These are phyloP conservation scores for Hyposoter didymator DNA, from an alignment of 2,888 invertebrate genomes.

Conservation along the genomic window DNA sequence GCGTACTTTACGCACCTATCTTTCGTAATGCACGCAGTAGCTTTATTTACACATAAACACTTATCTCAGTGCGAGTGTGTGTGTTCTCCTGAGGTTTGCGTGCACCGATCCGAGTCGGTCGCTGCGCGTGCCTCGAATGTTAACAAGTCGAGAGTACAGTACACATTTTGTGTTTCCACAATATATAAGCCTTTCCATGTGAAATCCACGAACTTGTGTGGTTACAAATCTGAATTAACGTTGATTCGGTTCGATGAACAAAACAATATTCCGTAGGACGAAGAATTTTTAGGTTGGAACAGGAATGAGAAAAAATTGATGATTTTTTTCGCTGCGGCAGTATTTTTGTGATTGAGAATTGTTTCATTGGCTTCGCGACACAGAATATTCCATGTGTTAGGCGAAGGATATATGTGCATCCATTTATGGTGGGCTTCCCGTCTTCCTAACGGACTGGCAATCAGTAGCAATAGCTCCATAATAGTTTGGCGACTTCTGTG, in stretches of 20 bases:
- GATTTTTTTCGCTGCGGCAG: neutral
- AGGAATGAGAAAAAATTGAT: neutral
- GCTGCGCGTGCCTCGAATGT: constrained; percentile 53
- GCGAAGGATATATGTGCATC: constrained; percentile 17
- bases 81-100: constrained; percentile 10
- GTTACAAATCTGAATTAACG: neutral
- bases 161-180: neutral
- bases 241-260: neutral
- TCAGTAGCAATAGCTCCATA: constrained; percentile 37
- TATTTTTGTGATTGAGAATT: neutral
- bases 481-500: constrained; percentile 48
- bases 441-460: constrained; percentile 59
- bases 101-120: constrained; percentile 32
- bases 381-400: neutral
- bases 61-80: neutral
- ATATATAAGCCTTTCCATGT: neutral
- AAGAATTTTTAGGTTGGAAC: neutral
- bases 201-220: neutral
- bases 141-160: constrained; percentile 34
- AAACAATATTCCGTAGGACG: neutral
- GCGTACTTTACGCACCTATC: neutral
- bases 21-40: neutral
- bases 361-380: neutral
- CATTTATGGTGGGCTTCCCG: constrained; percentile 50
- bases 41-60: neutral